A percentile compares a stretch with the other conserved stretches of the same genome.
Evolutionary conservation across 2,888 invertebrate species (phyloP).

Genomic region (Nemotelus pantherinus): DNA sequence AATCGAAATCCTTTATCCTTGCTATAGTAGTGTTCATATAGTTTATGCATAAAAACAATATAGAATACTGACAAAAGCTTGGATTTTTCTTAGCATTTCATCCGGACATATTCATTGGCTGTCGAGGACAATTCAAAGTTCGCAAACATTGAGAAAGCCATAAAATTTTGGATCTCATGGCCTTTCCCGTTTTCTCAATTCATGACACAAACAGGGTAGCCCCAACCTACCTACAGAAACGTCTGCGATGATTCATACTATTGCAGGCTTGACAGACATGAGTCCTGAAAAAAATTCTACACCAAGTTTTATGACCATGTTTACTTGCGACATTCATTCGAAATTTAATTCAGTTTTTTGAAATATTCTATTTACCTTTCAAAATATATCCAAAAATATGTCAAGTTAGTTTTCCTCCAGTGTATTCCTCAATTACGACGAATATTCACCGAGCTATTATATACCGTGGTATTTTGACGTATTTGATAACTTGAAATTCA

Average conservation of each 20-base stretch:
- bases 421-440: not conserved
- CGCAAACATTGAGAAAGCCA: no score
- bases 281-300: not conserved
- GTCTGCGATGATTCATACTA: constrained; percentile 29
- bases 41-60: no score
- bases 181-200: no score
- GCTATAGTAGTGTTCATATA: no score
- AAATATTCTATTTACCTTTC: constrained; percentile 9
- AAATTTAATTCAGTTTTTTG: not conserved
- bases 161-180: no score
- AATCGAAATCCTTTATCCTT: no score
- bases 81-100: no score
- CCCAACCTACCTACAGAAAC: not conserved
- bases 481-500: not conserved
- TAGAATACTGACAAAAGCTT: no score
- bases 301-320: no score
- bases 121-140: no score
- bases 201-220: not conserved
- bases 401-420: not conserved
- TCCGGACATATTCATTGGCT: no score
- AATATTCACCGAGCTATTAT: not conserved
- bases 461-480: not conserved
- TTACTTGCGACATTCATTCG: no score
- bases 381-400: constrained; percentile 27
- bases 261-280: not conserved